Evolutionary conservation across 2,113 vertebrate genomes (phyloP).

Genomic region (Ptilonorhynchus violaceus): DNA sequence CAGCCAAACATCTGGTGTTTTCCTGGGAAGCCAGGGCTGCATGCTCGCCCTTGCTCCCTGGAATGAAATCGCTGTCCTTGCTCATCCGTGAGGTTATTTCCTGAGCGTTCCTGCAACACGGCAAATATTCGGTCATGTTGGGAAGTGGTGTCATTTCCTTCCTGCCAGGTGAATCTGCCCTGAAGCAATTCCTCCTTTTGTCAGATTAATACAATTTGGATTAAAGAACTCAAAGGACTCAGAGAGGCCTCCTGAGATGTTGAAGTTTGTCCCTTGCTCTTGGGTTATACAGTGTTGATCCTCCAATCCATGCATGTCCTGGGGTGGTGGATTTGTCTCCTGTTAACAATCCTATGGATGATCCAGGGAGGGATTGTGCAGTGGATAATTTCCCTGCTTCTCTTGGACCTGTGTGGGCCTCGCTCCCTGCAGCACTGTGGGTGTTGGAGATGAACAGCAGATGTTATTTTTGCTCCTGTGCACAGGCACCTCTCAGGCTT

Average conservation of each 20-base stretch:
- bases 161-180: neutral
- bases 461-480: neutral
- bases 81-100: neutral
- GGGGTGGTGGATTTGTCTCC: neutral
- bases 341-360: neutral
- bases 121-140: neutral
- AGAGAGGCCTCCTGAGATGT: neutral
- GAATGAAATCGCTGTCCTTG: neutral
- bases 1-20: neutral
- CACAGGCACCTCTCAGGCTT: neutral
- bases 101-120: neutral
- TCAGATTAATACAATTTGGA: neutral
- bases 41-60: neutral
- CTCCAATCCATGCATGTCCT: neutral
- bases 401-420: accelerated
- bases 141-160: neutral
- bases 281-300: neutral
- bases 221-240: neutral
- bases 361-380: neutral
- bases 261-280: neutral
- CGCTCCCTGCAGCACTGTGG: accelerated
- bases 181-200: neutral
- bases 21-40: neutral
- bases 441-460: neutral
- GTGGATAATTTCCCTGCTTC: neutral